phyloP scores from a whole-genome alignment of 2,113 vertebrate genomes.

The Burhinus bistriatus region DNA sequence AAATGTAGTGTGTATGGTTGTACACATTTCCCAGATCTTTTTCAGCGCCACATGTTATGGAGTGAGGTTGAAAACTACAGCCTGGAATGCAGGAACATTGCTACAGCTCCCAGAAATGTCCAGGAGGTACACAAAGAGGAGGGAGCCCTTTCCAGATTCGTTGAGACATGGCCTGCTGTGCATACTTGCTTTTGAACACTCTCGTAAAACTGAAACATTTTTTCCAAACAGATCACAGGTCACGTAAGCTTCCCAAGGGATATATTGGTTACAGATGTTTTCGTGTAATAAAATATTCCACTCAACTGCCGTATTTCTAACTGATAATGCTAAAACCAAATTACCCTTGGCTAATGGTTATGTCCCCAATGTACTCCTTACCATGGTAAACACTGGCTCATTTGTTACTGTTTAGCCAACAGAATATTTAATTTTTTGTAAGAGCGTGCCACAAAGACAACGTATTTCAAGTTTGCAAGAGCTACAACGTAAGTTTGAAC shows the following conservation, averaged over 20 bases:
- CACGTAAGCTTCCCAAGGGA: constrained; percentile 66
- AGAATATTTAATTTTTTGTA: background rate
- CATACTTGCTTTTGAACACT: constrained; percentile 38
- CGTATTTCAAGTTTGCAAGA: background rate
- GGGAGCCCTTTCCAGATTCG: background rate
- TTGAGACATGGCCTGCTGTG: background rate
- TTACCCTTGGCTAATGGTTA: constrained; percentile 67
- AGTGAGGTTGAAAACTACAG: background rate
- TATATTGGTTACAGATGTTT: constrained; percentile 74
- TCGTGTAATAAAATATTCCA: constrained; percentile 67
- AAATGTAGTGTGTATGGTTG: background rate
- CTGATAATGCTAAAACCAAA: constrained; percentile 69
- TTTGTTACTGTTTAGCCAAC: constrained; percentile 53
- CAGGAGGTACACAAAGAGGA: background rate
- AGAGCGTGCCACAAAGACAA: background rate
- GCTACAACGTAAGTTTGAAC: background rate
- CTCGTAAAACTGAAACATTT: constrained; percentile 61
- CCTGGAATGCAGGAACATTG: background rate
- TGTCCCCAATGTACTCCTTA: constrained; percentile 45
- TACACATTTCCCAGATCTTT: background rate
- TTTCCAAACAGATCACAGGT: constrained; percentile 62
- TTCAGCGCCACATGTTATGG: background rate
- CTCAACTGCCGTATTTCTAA: constrained; percentile 64
- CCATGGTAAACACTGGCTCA: constrained; percentile 39
- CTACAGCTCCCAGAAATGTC: background rate